Percentiles rank a stretch among this genome's conserved stretches.
These are phyloP conservation scores for Scartelaos histophorus DNA, from an alignment of 2,113 vertebrate genomes.

Conservation along the genomic window DNA sequence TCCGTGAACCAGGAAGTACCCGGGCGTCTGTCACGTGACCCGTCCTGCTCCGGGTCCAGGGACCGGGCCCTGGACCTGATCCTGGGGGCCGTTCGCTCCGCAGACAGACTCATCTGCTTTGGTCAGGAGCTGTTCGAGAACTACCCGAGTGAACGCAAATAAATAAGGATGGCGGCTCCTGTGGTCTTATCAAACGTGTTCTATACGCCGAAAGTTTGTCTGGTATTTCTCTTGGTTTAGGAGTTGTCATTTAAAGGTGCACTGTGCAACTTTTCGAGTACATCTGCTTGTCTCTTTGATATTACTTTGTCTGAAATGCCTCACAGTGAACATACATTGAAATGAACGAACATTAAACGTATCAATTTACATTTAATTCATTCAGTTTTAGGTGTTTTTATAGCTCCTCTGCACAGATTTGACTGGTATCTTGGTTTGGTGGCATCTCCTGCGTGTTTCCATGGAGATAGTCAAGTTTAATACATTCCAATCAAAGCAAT, in stretches of 20 bases:
- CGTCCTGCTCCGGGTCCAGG: conserved; percentile 63
- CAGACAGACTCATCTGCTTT: conserved; percentile 84
- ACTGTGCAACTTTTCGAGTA: no score
- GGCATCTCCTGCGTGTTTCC: no score
- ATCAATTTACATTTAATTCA: no score
- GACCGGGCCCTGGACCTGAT: conserved; percentile 85
- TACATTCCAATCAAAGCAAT: no score
- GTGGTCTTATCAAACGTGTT: neutral
- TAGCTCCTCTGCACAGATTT: no score
- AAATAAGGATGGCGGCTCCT: conserved; percentile 34
- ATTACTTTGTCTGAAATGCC: no score
- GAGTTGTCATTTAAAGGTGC: neutral
- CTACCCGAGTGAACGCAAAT: conserved; percentile 73
- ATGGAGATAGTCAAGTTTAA: no score
- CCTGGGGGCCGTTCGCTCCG: conserved; percentile 83
- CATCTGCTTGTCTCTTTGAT: no score
- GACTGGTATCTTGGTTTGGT: no score
- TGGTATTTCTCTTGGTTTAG: neutral
- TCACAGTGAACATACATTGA: no score
- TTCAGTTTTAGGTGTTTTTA: no score
- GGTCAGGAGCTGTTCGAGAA: conserved; percentile 89
- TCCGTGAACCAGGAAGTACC: conserved; percentile 55
- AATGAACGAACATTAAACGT: no score
- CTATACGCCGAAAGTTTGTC: neutral
- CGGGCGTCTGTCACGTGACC: neutral